Conservation (phyloP, 2,797 vertebrate genomes). For the Orientallactaga sibirica region DNA sequence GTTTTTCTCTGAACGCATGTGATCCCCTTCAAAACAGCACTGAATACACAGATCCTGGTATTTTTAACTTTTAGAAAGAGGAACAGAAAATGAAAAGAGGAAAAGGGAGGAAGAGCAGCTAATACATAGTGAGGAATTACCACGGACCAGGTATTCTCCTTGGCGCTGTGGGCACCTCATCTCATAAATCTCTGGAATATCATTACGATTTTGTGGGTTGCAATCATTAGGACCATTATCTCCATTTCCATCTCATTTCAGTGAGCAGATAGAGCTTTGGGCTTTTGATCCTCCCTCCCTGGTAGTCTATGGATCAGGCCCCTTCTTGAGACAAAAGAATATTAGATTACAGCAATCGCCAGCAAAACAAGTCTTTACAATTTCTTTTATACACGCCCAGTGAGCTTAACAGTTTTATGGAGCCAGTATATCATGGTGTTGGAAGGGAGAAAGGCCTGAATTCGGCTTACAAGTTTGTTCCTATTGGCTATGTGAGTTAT, state of each 20-base stretch:
- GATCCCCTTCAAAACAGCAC: neutral
- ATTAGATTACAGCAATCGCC: constrained; percentile 33
- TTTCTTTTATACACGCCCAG: neutral
- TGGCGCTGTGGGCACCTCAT: neutral
- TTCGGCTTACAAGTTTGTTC: neutral
- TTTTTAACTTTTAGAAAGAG: constrained; percentile 12
- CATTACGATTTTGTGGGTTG: constrained; percentile 4
- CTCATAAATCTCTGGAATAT: neutral
- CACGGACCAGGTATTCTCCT: neutral
- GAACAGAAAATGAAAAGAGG: constrained; percentile 1
- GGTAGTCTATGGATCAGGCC: neutral
- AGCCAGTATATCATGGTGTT: neutral
- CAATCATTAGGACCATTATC: constrained; percentile 24
- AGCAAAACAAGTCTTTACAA: constrained; percentile 42
- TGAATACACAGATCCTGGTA: neutral
- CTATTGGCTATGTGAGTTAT: neutral
- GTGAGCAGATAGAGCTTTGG: neutral
- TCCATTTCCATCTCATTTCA: constrained; percentile 6
- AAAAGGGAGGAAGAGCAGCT: neutral
- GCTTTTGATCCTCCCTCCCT: neutral
- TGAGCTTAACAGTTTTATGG: neutral
- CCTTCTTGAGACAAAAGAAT: neutral
- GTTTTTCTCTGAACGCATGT: neutral
- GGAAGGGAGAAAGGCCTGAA: neutral
- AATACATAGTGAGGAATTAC: neutral